These are phyloP conservation scores for Cephus runcator DNA, from an alignment of 2,888 invertebrate species.

Conservation along the genomic window DNA sequence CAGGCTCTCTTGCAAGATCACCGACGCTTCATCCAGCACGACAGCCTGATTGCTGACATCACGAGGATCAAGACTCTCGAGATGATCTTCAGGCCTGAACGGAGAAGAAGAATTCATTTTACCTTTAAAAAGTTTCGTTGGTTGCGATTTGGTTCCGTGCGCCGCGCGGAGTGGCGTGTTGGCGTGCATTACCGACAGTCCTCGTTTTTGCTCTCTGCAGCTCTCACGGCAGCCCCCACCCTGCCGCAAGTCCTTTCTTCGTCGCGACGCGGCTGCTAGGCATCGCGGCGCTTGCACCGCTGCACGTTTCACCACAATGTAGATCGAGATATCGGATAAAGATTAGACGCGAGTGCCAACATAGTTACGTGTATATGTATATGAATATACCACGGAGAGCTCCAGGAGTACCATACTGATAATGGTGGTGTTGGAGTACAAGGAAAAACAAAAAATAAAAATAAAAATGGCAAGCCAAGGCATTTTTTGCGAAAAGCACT, in stretches of 20 bases:
- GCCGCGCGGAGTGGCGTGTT: conserved; percentile 28
- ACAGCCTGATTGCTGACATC: neutral
- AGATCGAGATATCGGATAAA: conserved; percentile 50
- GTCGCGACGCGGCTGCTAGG: conserved; percentile 13
- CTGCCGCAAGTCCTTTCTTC: conserved; percentile 5
- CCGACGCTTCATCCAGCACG: neutral
- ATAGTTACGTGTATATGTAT: neutral
- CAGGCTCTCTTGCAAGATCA: neutral
- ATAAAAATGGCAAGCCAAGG: conserved; percentile 6
- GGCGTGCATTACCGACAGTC: conserved; percentile 36
- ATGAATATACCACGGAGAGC: neutral
- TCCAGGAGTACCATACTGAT: neutral
- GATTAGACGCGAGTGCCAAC: conserved; percentile 36
- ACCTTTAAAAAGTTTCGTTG: conserved; percentile 40
- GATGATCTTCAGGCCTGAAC: neutral
- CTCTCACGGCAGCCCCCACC: conserved; percentile 5
- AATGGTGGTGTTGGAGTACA: neutral
- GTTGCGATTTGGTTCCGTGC: conserved; percentile 36
- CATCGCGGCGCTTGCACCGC: conserved; percentile 13
- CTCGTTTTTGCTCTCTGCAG: conserved; percentile 28
- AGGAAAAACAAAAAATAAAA: conserved; percentile 15
- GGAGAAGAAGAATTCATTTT: conserved; percentile 35
- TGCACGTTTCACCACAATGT: conserved; percentile 37
- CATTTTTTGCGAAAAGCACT: conserved; percentile 26
- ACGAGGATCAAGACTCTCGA: neutral